Base-by-base conservation (phyloP, 1,140 invertebrate genomes). In the Drosophila paulistorum region DNA sequence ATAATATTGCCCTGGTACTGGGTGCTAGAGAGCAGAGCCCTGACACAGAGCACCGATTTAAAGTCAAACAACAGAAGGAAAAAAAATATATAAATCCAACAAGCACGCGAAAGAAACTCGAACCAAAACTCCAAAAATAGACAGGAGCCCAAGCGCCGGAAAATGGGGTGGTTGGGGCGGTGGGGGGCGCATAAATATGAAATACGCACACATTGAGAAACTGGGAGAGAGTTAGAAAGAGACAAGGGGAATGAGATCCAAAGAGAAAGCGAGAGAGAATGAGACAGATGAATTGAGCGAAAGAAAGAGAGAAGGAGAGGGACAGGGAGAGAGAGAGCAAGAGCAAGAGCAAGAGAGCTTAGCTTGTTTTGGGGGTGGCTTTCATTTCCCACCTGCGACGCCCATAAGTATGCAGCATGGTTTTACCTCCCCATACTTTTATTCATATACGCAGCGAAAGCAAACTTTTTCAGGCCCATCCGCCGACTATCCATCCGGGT, bases 91-190 rank as follows among this genome's bases (percentile, higher is more conserved):
- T 66, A 86, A 87, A 87, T 73, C 83, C 82, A 85, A 87, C 85
- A 81, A 77, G 81, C 81, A 84, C 77, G 81, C 81, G 68, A 85
- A 77, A 57, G 69, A 20, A 69, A 68, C 78, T 77, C 70, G 55
- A 69, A 68, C 75, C 71, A 79, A 51, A 51, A 83, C 76, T 87
- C 76, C 83, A 71, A 77, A 86, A 86, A 85, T 86, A 85, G 82
- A 86, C 79, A 58, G 71, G 65, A 77, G 69, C 68, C 2, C 74
- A 81, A 81, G 75, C 81, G 76, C 65, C 71, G 78, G 82, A 86
- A 86, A 85, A 86, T 75, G 65, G 68, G 66, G 68, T 33, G 59
- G 45, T 72, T 14, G 45, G 5, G 45, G 23, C 23, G 23, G 23
- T 26, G 23, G 4, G 23, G 59, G 70, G 64, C 55, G 37, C 45